Evolutionary conservation across 2,113 vertebrate species (phyloP), one percentile per base, ranked within the genome.

Genomic region (Alligator mississippiensis): DNA sequence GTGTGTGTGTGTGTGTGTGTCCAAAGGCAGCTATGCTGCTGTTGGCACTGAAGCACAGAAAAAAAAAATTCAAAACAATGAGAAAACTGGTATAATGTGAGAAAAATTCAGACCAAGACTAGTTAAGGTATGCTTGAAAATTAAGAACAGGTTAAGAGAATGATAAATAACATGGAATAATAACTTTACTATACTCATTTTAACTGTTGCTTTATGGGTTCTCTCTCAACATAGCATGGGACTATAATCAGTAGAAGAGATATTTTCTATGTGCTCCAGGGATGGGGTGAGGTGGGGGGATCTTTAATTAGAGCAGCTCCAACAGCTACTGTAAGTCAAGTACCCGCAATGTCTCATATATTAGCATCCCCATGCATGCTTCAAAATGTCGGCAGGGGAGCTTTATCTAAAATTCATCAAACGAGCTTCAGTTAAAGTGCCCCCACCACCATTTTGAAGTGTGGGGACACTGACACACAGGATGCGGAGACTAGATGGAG

Each of bases 111-210:
- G 92, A 18, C 6, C 12, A 14, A 77, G 58, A 84, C 90, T 92
- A 88, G 82, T 60, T 86, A 96, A 93, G 90, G 60, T 16, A 62
- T 58, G 16, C 30, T 75, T 85, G 85, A 93, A 90, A 93, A 70
- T 16, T 47, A 1, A 60, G 62, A 77, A 84, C 9, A 77, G 64
- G 4, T 55, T 55, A 61, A 10, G 11, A 11, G 60, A 87, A 83
- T 47, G 47, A 47, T 24, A 9, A 80, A 61, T 17, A 60, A 24
- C 17, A 60, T 57, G 28, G 30, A 74, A 79, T 74, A 2, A 83
- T 5, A 5, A 2, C 58, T 76, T 68, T 70, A 54, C 13, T 83
- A 80, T n/a, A 25, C 18, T 60, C 1, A 72, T 59, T 22, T 84
- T 80, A 70, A 87, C 38, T 76, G 5, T 3, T 54, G 47, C 19